A percentile compares a stretch with the other conserved stretches of the same genome.
Conservation (phyloP, 2,113 vertebrate genomes). For the Xiphias gladius region DNA sequence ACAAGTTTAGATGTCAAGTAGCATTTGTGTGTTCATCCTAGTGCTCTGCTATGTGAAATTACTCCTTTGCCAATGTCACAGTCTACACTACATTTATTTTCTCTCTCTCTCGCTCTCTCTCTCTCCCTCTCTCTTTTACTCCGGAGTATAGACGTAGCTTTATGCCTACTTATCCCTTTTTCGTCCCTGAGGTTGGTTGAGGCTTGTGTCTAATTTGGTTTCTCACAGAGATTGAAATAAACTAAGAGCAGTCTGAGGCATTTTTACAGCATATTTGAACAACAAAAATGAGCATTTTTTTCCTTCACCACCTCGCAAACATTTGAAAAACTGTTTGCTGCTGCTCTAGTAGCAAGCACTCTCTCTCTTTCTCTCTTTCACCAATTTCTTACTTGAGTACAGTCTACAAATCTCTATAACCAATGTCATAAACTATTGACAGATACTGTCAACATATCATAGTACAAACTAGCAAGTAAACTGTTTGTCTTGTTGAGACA, state of each 20-base stretch:
- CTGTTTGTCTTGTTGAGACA: background rate
- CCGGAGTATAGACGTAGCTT: constrained; percentile 10
- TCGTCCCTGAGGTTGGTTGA: constrained; percentile 66
- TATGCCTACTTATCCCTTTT: constrained; percentile 65
- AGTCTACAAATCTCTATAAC: constrained; percentile 20
- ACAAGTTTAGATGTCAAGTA: constrained; percentile 3
- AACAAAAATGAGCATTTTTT: constrained; percentile 53
- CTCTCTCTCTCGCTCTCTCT: constrained; percentile 9
- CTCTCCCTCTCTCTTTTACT: constrained; percentile 11
- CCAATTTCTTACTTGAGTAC: background rate
- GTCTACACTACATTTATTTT: constrained; percentile 26
- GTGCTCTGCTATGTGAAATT: constrained; percentile 12
- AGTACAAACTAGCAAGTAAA: constrained; percentile 4
- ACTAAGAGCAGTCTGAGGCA: constrained; percentile 70
- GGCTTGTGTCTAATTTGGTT: constrained; percentile 72
- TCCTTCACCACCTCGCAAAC: constrained; percentile 70
- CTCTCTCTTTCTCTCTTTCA: constrained; percentile 11
- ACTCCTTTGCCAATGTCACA: constrained; percentile 12
- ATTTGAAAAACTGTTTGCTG: constrained; percentile 50
- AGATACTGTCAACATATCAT: constrained; percentile 30
- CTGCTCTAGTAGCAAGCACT: constrained; percentile 30
- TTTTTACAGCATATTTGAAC: constrained; percentile 72
- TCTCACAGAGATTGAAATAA: constrained; percentile 74
- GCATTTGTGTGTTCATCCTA: constrained; percentile 4
- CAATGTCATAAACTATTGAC: constrained; percentile 30